Evolutionary conservation across 2,888 invertebrate genomes (phyloP).

Genomic region (Galeopsomyia nigrocyanea): DNA sequence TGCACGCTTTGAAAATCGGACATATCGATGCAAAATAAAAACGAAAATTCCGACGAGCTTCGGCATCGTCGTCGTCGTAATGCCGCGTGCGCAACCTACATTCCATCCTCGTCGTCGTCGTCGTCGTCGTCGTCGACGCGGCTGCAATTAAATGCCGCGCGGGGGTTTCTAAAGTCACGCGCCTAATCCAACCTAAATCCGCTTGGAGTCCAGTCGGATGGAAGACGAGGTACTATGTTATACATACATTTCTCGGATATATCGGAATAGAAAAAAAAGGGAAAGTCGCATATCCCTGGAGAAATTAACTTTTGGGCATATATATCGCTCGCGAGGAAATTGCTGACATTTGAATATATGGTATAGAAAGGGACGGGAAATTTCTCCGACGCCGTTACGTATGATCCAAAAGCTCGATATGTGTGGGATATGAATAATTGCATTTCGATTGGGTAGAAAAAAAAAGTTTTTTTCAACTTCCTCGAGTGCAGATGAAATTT

Average conservation of each 20-base stretch:
- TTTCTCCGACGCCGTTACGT: no score
- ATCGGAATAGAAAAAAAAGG: no score
- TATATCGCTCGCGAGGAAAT: no score
- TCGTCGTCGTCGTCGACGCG: neutral
- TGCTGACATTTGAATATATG: no score
- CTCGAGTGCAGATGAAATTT: no score
- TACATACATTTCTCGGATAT: neutral
- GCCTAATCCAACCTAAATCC: conserved; percentile 60
- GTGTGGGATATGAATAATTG: no score
- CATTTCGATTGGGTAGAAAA: no score
- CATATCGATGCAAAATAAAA: conserved; percentile 6
- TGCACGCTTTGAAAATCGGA: conserved; percentile 3
- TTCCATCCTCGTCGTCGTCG: conserved; percentile 25
- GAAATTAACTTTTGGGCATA: no score
- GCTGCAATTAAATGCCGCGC: conserved; percentile 51
- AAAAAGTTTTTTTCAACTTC: no score
- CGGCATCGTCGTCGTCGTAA: neutral
- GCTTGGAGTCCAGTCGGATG: conserved; percentile 39
- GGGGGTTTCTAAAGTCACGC: conserved; percentile 57
- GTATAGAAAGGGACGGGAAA: no score
- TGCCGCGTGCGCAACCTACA: conserved; percentile 49
- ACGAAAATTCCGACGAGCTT: neutral
- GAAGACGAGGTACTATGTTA: conserved; percentile 21
- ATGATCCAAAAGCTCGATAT: no score
- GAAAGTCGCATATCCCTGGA: no score